Evolutionary conservation across 1,140 invertebrate species (phyloP).

Genomic region (Brachionus manjavacas): DNA sequence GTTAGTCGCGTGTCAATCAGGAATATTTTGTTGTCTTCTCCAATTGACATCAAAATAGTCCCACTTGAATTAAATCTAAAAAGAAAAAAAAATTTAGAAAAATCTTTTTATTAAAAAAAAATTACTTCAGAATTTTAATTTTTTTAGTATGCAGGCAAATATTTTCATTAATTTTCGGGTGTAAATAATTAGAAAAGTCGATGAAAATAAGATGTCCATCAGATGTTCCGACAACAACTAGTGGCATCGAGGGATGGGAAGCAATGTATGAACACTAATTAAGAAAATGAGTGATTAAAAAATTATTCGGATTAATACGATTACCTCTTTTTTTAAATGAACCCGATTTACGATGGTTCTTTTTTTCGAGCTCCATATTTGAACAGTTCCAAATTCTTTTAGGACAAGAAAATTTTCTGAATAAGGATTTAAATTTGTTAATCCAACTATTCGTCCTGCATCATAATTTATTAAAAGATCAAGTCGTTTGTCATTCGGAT

Average conservation of each 20-base stretch:
- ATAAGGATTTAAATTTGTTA: not conserved
- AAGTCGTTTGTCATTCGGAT: not conserved
- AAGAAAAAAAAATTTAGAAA: not conserved
- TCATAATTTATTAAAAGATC: conserved; percentile 15
- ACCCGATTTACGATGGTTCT: not conserved
- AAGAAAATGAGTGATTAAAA: not conserved
- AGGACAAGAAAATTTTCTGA: conserved; percentile 14
- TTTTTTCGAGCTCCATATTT: conserved; percentile 20
- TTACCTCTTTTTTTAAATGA: not conserved
- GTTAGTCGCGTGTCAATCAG: not conserved
- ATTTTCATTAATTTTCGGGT: not conserved
- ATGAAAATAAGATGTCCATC: conserved; percentile 25
- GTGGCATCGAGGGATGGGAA: conserved; percentile 13
- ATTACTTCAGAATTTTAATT: conserved; percentile 8
- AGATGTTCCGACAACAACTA: conserved; percentile 11
- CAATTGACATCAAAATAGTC: conserved; percentile 17
- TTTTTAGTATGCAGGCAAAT: not conserved
- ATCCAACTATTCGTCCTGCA: not conserved
- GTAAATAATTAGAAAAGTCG: not conserved
- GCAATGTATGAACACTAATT: conserved; percentile 4
- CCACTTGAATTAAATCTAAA: conserved; percentile 36
- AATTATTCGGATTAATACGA: not conserved
- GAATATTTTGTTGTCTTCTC: conserved; percentile 24
- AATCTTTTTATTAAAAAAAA: too few relatives aligned
- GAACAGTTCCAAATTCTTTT: conserved; percentile 27